Evolutionary conservation across 37 sponge, comb jelly and placozoan species (phyloP).

Genomic region (Beroe forskalii): DNA sequence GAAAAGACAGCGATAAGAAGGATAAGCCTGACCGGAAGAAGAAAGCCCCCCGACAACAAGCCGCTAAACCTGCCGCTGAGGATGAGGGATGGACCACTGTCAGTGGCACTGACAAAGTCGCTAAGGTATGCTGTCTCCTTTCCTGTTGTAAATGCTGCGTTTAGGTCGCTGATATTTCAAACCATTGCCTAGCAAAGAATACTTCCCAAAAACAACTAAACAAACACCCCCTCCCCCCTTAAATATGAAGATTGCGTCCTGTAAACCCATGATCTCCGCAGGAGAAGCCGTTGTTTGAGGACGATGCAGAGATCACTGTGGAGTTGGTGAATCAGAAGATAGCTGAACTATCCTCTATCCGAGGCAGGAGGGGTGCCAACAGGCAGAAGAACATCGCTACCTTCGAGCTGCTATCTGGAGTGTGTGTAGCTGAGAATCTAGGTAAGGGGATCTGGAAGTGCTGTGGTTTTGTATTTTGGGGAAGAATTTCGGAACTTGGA

Average conservation of each 20-base stretch:
- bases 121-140: slow-evolving; percentile 54
- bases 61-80: neutral
- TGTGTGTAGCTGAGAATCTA: slow-evolving; percentile 67
- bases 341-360: slow-evolving; percentile 70
- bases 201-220: no score
- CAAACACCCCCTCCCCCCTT: no score
- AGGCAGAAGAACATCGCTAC: slow-evolving; percentile 68
- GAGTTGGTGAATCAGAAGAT: slow-evolving; percentile 77
- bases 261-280: no score
- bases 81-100: slow-evolving; percentile 64
- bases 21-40: slow-evolving; percentile 59
- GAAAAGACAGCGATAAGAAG: slow-evolving; percentile 50
- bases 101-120: slow-evolving; percentile 51
- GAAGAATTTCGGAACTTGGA: no score
- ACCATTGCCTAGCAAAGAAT: no score
- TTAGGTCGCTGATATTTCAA: no score
- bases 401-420: slow-evolving; percentile 68
- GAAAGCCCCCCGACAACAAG: slow-evolving; percentile 35
- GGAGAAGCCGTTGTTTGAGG: slow-evolving; percentile 80
- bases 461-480: no score
- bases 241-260: no score
- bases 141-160: no score
- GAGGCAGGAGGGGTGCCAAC: slow-evolving; percentile 82
- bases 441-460: slow-evolving; percentile 62
- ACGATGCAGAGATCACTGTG: slow-evolving; percentile 70